Evolutionary conservation across 2,797 vertebrate genomes (phyloP).

Genomic region (Vultur gryphus): DNA sequence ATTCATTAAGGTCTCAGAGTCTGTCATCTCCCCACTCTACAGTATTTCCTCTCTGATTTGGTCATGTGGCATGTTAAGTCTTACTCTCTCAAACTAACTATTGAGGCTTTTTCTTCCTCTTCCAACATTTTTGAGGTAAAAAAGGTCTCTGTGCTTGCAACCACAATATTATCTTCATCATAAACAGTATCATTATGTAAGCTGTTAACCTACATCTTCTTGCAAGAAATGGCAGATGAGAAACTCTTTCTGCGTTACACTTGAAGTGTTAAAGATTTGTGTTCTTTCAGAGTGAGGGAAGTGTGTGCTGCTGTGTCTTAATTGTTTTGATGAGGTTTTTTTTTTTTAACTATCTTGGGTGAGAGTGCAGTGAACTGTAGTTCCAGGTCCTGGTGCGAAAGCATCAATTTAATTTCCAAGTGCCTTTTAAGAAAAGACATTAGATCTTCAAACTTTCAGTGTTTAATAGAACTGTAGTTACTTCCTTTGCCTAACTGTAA

Average conservation of each 20-base stretch:
- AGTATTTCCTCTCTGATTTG: neutral
- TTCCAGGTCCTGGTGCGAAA: neutral
- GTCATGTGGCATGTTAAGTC: neutral
- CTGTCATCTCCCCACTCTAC: neutral
- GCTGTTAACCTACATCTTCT: neutral
- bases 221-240: neutral
- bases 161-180: neutral
- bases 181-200: neutral
- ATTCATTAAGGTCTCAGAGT: neutral
- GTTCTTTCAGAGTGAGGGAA: neutral
- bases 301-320: neutral
- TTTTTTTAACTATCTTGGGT: neutral
- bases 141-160: neutral
- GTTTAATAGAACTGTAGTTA: neutral
- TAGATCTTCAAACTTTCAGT: neutral
- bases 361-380: neutral
- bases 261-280: neutral
- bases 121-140: neutral
- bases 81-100: neutral
- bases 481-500: conserved; percentile 3
- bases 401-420: neutral
- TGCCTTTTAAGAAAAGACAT: conserved; percentile 1
- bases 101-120: neutral
- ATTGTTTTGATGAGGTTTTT: neutral
- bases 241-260: neutral